Evolutionary conservation across 2,888 invertebrate genomes (phyloP), one percentile per base, ranked within the genome.

Genomic region (Agrotis exclamationis): DNA sequence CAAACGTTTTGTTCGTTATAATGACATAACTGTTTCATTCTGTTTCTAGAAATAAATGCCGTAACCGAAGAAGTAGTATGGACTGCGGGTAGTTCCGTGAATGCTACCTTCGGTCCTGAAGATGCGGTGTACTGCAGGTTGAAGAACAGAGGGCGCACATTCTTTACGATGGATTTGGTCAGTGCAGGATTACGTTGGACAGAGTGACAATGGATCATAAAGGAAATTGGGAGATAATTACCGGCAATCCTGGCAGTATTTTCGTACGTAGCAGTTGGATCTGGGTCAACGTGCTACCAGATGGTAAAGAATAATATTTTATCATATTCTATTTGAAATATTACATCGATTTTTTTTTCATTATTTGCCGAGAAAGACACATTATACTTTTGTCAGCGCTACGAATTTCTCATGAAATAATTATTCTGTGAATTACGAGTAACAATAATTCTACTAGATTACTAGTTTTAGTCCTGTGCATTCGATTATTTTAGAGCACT

Each of bases 41-140:
- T 60, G n/a, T 39, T 54, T 11, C 28, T 9, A 71, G 70, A 54
- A 16, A 44, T 54, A 5, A 47, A 24, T 39, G 62, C 70, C 45
- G 3, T 9, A 5, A 66, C 11, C n/a, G 45, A 3, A 9, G 16
- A 24, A 3, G 1, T 3, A 7, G 5, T 3, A 54, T 83, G 82
- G 83, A 47, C 28, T 7, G 16, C 82, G 57, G 91, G 91, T 57
- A 85, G 84, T 45, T 75, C 90, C 5, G 85, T 93, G 0, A 71
- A 87, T 28, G 74, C 79, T 33, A 71, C 73, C 1, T 50, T 94
- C 5, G 95, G 95, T 0, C 91, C 95, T 0, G 88, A 89, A 63
- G 80, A 91, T 60, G 88, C 92, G 0, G 82, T 92, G 0, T 95
- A 93, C 85, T 96, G 96, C 77, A 90, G 76, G 68, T 70, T 95